These are phyloP conservation scores for Cyrtonyx montezumae DNA, from an alignment of 2,113 vertebrate genomes.

Conservation along the genomic window DNA sequence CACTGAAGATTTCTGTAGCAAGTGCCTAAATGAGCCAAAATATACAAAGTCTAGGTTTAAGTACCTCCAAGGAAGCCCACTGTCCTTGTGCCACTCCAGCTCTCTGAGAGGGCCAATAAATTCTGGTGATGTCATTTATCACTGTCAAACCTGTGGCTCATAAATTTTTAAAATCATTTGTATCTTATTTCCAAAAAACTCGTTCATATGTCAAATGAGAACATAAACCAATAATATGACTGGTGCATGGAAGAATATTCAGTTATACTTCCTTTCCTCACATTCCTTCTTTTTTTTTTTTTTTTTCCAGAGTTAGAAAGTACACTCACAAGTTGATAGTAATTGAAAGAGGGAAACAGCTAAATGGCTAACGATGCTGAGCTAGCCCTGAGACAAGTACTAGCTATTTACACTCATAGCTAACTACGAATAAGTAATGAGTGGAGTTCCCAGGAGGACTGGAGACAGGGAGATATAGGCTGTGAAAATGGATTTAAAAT, in stretches of 20 bases:
- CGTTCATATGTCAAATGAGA: neutral
- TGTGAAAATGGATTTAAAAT: neutral
- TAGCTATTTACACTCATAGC: neutral
- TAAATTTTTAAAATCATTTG: neutral
- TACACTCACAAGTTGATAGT: neutral
- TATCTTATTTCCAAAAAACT: neutral
- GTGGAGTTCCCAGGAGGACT: neutral
- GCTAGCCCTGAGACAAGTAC: neutral
- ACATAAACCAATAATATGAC: neutral
- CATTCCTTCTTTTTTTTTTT: no score
- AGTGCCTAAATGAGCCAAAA: neutral
- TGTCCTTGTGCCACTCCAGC: neutral
- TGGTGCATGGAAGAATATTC: neutral
- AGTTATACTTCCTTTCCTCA: neutral
- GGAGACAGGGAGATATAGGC: neutral
- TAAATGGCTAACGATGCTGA: neutral
- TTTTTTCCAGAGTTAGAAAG: neutral
- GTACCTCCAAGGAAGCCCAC: neutral
- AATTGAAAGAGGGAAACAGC: neutral
- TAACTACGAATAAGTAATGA: neutral
- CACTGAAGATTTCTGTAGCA: neutral
- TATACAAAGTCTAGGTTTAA: neutral
- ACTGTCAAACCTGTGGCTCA: neutral
- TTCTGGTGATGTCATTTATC: neutral
- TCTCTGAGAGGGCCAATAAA: neutral